Evolutionary conservation across 2,113 vertebrate species (phyloP).

Genomic region (Gavia stellata): DNA sequence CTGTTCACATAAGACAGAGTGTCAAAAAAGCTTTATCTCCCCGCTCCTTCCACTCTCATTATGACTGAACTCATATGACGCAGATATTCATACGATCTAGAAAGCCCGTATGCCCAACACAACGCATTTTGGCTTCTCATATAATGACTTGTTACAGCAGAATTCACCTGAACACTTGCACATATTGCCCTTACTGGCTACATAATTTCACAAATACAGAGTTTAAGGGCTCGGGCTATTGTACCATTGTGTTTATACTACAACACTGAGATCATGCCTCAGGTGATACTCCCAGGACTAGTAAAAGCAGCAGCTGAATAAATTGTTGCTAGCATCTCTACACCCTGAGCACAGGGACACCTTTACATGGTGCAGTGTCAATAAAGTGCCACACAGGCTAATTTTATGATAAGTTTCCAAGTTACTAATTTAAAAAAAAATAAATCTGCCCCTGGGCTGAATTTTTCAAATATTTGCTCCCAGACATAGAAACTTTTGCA

Average conservation of each 20-base stretch:
- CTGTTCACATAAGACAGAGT: slow-evolving; percentile 47
- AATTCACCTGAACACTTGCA: not conserved
- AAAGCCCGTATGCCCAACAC: not conserved
- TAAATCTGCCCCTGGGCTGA: not conserved
- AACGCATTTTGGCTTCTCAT: not conserved
- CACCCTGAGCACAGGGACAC: not conserved
- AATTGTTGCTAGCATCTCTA: not conserved
- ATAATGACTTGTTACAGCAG: not conserved
- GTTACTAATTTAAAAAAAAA: not conserved
- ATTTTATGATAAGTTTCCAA: not conserved
- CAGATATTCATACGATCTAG: not conserved
- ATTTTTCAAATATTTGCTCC: not conserved
- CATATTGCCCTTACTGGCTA: not conserved
- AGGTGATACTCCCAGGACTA: not conserved
- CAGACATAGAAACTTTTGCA: not conserved
- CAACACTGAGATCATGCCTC: not conserved
- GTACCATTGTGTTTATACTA: not conserved
- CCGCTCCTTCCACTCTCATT: not conserved
- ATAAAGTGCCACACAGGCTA: not conserved
- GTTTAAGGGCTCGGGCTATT: not conserved
- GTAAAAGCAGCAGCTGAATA: not conserved
- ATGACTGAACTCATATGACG: not conserved
- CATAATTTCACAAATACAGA: not conserved
- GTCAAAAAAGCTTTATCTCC: not conserved
- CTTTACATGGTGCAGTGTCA: not conserved